Evolutionary conservation across 2,797 vertebrate species (phyloP).

Genomic region (Podarcis siculus): DNA sequence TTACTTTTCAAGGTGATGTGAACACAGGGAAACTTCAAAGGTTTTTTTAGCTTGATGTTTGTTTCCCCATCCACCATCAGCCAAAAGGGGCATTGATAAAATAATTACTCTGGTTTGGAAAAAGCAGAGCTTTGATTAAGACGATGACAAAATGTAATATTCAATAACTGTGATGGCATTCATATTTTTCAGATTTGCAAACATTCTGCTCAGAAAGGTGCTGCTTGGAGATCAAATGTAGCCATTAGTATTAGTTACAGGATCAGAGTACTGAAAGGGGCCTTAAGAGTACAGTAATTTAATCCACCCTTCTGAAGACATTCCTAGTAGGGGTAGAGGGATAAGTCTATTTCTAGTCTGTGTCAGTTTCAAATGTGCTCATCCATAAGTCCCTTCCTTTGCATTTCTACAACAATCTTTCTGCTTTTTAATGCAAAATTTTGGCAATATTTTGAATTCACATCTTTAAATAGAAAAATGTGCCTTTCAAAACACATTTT

Average conservation of each 20-base stretch:
- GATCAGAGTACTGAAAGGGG: neutral
- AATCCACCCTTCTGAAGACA: neutral
- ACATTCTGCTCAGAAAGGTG: neutral
- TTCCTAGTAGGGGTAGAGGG: neutral
- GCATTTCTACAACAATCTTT: too few relatives aligned
- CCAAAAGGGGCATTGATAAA: neutral
- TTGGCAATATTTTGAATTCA: too few relatives aligned
- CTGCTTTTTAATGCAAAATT: too few relatives aligned
- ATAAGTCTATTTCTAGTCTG: too few relatives aligned
- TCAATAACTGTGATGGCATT: neutral
- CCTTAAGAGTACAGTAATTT: neutral
- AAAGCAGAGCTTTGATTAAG: neutral
- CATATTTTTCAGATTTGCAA: constrained; percentile 36
- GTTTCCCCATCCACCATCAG: neutral
- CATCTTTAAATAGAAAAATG: too few relatives aligned
- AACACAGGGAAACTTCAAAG: neutral
- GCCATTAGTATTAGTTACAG: neutral
- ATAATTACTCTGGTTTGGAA: neutral
- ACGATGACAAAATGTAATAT: neutral
- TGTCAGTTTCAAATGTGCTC: too few relatives aligned
- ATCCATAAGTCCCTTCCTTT: too few relatives aligned
- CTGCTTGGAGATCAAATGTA: constrained; percentile 36
- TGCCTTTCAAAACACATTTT: too few relatives aligned
- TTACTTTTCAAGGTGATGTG: neutral
- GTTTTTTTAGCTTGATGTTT: neutral